These are phyloP conservation scores for Brenthis hecate DNA, from an alignment of 2,888 invertebrate species.

Conservation along the genomic window DNA sequence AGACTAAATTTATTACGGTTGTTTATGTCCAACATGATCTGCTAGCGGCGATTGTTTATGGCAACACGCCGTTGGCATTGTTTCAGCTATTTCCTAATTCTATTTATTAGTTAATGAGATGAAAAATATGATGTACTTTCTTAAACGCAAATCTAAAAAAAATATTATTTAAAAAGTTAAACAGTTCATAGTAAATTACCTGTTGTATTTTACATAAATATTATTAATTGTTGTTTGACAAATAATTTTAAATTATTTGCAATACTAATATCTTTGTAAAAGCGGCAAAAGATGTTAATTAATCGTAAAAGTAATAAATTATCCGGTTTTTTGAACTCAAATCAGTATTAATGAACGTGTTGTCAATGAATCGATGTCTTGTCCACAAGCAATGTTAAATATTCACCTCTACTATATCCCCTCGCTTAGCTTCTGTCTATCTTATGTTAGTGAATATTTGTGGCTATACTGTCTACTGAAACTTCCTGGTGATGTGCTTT, in stretches of 20 bases:
- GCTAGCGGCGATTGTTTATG: conserved; percentile 37
- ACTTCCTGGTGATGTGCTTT: conserved; percentile 53
- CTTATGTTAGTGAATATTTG: conserved; percentile 47
- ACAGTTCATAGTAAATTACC: neutral
- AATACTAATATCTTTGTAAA: conserved; percentile 4
- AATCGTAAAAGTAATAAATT: neutral
- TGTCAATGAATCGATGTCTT: conserved; percentile 54
- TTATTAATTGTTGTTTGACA: too few relatives aligned
- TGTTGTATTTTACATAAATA: neutral
- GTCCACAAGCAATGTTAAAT: conserved; percentile 68
- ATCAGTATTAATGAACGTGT: conserved; percentile 16
- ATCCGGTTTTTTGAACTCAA: conserved; percentile 39
- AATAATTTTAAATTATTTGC: too few relatives aligned
- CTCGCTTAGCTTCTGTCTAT: conserved; percentile 73
- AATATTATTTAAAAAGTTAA: too few relatives aligned
- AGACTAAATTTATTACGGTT: conserved; percentile 35
- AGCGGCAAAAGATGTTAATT: conserved; percentile 4
- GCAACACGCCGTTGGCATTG: conserved; percentile 44
- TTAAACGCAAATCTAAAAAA: neutral
- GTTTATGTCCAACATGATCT: conserved; percentile 37
- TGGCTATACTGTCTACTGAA: conserved; percentile 54
- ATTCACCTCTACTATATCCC: conserved; percentile 50
- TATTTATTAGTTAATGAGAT: conserved; percentile 23
- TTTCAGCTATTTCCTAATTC: conserved; percentile 38
- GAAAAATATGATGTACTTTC: neutral